phyloP scores from a whole-genome alignment of 2,888 invertebrate species.

The Isoperla grammatica region DNA sequence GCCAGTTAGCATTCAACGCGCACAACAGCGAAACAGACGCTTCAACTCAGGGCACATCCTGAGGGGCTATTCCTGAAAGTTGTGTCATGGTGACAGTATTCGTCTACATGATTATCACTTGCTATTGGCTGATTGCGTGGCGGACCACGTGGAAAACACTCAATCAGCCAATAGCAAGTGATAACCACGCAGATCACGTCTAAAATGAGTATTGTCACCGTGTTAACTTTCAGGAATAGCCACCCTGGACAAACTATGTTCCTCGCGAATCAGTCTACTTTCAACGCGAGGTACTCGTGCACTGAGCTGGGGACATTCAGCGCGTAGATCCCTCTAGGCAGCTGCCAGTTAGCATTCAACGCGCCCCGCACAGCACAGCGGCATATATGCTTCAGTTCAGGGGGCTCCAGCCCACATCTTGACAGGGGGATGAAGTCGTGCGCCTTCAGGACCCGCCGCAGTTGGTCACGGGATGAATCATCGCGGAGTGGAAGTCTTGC shows the following conservation, averaged over 20 bases:
- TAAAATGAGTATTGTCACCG: too few species aligned
- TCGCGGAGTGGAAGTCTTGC: slow-evolving; percentile 50
- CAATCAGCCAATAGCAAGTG: too few species aligned
- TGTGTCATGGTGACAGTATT: too few species aligned
- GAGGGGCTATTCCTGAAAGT: too few species aligned
- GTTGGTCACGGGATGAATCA: slow-evolving; percentile 42
- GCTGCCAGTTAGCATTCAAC: slow-evolving; percentile 61
- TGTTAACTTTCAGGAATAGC: too few species aligned
- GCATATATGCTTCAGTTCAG: slow-evolving; percentile 70
- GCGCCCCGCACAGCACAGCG: slow-evolving; percentile 62
- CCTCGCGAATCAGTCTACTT: too few species aligned
- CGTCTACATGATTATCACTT: too few species aligned
- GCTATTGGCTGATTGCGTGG: too few species aligned
- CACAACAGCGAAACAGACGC: slow-evolving; percentile 66
- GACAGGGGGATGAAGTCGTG: slow-evolving; percentile 35
- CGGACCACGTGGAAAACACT: too few species aligned
- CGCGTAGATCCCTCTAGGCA: slow-evolving; percentile 67
- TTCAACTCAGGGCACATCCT: slow-evolving; percentile 68
- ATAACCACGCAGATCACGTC: too few species aligned
- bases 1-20: slow-evolving; percentile 67
- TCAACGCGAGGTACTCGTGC: slow-evolving; percentile 65
- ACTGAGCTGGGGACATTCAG: slow-evolving; percentile 58
- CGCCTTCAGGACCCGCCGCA: slow-evolving; percentile 37
- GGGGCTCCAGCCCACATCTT: slow-evolving; percentile 56
- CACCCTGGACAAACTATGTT: too few species aligned